These are phyloP conservation scores for Troides helena DNA, from an alignment of 2,888 invertebrate genomes.

Conservation along the genomic window DNA sequence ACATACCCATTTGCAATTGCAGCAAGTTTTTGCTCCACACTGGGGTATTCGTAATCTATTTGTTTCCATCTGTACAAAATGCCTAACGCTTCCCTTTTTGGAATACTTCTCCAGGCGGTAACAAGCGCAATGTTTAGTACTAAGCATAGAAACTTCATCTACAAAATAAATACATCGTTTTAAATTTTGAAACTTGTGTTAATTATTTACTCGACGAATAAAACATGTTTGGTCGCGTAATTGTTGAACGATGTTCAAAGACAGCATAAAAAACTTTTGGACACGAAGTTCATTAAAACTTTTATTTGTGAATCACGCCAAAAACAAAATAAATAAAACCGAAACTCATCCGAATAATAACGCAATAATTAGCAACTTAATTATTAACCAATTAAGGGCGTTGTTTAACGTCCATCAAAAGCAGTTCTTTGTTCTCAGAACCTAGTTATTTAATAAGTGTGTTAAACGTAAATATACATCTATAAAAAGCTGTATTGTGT, in stretches of 20 bases:
- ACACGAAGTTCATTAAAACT: not conserved
- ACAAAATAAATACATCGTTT: conserved; percentile 26
- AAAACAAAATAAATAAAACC: not conserved
- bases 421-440: not conserved
- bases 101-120: conserved; percentile 15
- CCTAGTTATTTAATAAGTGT: not conserved
- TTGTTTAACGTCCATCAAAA: not conserved
- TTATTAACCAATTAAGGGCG: conserved; percentile 4
- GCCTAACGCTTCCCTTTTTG: conserved; percentile 49
- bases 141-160: conserved; percentile 40
- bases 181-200: not conserved
- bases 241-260: not conserved
- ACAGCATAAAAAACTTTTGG: not conserved
- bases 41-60: conserved; percentile 61
- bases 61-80: conserved; percentile 73
- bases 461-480: not conserved
- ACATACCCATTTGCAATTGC: conserved; percentile 59
- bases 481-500: too few species aligned
- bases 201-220: not conserved
- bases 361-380: not conserved
- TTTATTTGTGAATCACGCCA: not conserved
- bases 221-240: too few species aligned
- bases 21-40: conserved; percentile 43
- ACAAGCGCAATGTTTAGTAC: conserved; percentile 33
- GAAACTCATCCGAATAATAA: too few species aligned